Base-by-base conservation (phyloP, 2,797 vertebrate genomes). In the Sarcoramphus papa region DNA sequence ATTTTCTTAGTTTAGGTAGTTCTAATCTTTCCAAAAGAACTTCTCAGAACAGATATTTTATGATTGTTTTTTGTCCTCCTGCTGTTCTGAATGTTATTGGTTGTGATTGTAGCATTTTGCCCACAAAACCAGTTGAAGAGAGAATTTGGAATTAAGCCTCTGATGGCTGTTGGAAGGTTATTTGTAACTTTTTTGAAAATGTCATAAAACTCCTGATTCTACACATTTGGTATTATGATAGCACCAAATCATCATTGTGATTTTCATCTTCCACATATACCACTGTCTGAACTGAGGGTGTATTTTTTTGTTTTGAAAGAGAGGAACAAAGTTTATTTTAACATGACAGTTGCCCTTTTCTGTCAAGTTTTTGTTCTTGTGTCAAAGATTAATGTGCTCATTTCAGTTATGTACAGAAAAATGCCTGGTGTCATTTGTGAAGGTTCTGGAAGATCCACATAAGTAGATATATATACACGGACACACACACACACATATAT, bases 61-160 rank as follows among this genome's bases (percentile, higher is more conserved):
- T 54, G 5, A 27, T 1, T 0, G 3, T 14, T 62, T 22, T 79
- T 82, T 68, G 16, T 85, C 15, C 7, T 45, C 0, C 0, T 74
- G 18, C 7, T 67, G 10, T 53, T 82, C 53, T 62, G 15, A 54
- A 54, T 69, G 24, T 10, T 70, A 6, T 62, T 74, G 5, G 23
- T 53, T 43, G 30, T 16, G 23, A 65, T 24, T 74, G 9, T 41
- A 37, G 23, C 4, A 24, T 85, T 93, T 89, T 73, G 12, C 1
- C 12, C 28, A 53, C 12, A 41, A 85, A 83, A 19, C 1, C 28
- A 70, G 7, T 18, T 92, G 28, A 78, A 54, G 23, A 67, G 10
- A 74, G 7, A 74, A 13, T 48, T 70, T 77, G 6, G 37, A 74
- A 72, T 50, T 82, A 68, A 48, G 9, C 18, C 19, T 89, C 33